Base-by-base conservation (phyloP, 2,888 invertebrate species). In the Caenorhabditis virilis region DNA sequence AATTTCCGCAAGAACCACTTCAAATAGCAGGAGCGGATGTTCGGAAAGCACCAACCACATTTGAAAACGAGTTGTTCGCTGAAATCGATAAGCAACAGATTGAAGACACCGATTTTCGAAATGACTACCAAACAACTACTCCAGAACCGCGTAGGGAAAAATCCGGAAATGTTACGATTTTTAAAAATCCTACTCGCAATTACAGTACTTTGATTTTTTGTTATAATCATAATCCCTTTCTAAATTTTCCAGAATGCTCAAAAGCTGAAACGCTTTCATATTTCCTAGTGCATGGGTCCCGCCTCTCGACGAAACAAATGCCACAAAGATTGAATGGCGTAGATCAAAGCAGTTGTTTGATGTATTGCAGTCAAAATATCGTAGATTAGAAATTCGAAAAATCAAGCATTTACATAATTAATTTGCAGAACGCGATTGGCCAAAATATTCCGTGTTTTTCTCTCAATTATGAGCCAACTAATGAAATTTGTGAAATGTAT, bases 311-410 rank as follows among this genome's bases (percentile, higher is more conserved):
- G 2, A 57, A 53, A 38, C 43, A 47, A 45, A 30, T 58, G 16
- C 63, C 68, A 36, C 60, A 66, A 11, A 49, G 60, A 36, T 43
- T 76, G 18, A 65, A 63, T 36, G 69, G 69, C 35, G 69, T 76
- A 1, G 73, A 73, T 39, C 72, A 72, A 43, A 68, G 61, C 52
- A 66, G 71, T 35, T 76, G 76, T 45, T 51, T 73, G 38, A 70
- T 71, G 69, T 72, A 73, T 48, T 76, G 76, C 49, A 69, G 67
- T 33, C 69, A 72, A 43, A 72, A 73, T 43, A 73, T 67, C 50
- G 76, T 72, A 39, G 59, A 65, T 39, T 27, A 27, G 4, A 7
- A 15, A 13, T n/a, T 36, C 36, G 5, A n/a, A 36, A 38, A n/a
- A 16, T 22, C 30, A 7, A 36, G 20, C 16, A 18, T 23, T 35